Conservation (phyloP, 2,888 invertebrate genomes). For the Acleris cristana region DNA sequence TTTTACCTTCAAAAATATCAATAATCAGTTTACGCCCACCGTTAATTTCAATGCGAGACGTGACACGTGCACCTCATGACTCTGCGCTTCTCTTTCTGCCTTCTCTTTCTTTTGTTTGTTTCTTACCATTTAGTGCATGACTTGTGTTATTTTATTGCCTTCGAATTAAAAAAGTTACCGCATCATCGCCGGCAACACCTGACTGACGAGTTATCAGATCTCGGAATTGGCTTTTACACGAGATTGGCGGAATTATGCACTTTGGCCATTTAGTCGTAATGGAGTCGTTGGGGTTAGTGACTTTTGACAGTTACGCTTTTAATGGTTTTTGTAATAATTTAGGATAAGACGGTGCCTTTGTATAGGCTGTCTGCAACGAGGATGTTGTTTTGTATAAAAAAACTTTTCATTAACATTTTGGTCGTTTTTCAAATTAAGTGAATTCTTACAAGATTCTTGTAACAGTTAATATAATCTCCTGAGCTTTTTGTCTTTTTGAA, state of each 20-base stretch:
- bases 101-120: slow-evolving; percentile 79
- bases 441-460: too few species aligned
- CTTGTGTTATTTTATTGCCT: slow-evolving; percentile 78
- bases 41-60: slow-evolving; percentile 82
- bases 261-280: slow-evolving; percentile 54
- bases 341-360: not conserved
- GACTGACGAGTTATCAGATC: slow-evolving; percentile 50
- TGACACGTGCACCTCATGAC: slow-evolving; percentile 82
- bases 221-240: slow-evolving; percentile 30
- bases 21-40: slow-evolving; percentile 83
- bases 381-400: too few species aligned
- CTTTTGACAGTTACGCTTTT: slow-evolving; percentile 54
- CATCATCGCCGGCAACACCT: slow-evolving; percentile 55
- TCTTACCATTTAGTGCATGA: slow-evolving; percentile 80
- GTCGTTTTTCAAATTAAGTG: too few species aligned
- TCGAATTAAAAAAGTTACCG: slow-evolving; percentile 75
- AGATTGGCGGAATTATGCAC: slow-evolving; percentile 25
- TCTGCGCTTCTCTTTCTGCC: slow-evolving; percentile 74
- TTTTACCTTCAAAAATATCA: slow-evolving; percentile 81
- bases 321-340: slow-evolving; percentile 37
- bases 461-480: too few species aligned
- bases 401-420: too few species aligned
- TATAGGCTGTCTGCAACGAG: not conserved
- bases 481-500: too few species aligned
- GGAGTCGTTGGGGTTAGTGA: slow-evolving; percentile 50